These are phyloP conservation scores for Diadema setosum DNA, from an alignment of 35 echinoderm and acorn worm species.

Conservation along the genomic window DNA sequence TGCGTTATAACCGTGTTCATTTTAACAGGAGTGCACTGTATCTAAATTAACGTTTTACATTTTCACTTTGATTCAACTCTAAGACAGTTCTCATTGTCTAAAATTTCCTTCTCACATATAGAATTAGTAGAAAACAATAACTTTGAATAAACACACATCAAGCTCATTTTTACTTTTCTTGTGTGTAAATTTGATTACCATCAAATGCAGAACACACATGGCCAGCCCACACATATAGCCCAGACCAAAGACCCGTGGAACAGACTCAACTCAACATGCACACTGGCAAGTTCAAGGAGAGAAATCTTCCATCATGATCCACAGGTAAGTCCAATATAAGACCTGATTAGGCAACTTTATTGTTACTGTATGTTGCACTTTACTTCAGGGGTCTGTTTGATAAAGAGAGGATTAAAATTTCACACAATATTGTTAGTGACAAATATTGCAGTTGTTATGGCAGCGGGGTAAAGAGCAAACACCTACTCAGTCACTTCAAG, in stretches of 20 bases:
- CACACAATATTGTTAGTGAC: too few relatives aligned
- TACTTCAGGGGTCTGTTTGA: too few relatives aligned
- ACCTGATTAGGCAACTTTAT: neutral
- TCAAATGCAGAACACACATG: conserved; percentile 47
- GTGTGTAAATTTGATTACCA: neutral
- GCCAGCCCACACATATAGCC: conserved; percentile 91
- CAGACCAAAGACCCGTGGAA: conserved; percentile 94
- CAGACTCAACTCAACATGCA: conserved; percentile 85
- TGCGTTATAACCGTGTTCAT: too few relatives aligned
- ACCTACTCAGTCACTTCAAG: neutral
- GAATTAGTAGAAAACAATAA: neutral
- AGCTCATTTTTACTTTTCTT: neutral
- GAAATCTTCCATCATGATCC: conserved; percentile 96
- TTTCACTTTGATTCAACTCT: neutral
- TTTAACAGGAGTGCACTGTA: too few relatives aligned
- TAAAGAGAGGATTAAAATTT: neutral
- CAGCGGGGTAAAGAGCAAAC: neutral
- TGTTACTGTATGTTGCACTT: neutral
- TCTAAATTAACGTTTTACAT: neutral
- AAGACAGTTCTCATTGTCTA: neutral
- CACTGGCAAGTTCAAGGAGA: conserved; percentile 86
- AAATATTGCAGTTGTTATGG: too few relatives aligned
- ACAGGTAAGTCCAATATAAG: conserved; percentile 51
- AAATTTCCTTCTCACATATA: neutral
- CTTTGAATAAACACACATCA: neutral